phyloP scores from a whole-genome alignment of 1,140 invertebrate genomes.

The Scaptomyza graminum region DNA sequence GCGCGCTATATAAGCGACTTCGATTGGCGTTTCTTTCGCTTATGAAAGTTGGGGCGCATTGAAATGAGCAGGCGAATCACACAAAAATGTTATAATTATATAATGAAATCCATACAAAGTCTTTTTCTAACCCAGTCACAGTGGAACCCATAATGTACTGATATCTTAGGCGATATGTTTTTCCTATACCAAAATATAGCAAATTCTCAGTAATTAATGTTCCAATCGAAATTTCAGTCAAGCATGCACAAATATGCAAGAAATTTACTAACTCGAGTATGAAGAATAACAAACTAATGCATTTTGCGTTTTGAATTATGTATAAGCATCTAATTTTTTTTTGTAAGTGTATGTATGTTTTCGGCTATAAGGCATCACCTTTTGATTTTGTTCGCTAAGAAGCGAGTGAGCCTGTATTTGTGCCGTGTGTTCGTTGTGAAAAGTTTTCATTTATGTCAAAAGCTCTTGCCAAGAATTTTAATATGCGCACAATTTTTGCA shows the following conservation, averaged over 20 bases:
- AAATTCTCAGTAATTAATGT: too few species aligned
- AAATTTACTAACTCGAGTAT: too few species aligned
- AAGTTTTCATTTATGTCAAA: slow-evolving; percentile 83
- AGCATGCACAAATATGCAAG: background rate
- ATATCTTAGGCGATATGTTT: too few species aligned
- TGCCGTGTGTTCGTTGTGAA: slow-evolving; percentile 43
- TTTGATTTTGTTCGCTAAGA: slow-evolving; percentile 8
- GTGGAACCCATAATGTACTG: too few species aligned
- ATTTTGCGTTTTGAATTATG: too few species aligned
- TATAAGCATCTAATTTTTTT: background rate
- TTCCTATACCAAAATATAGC: too few species aligned
- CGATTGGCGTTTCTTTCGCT: slow-evolving; percentile 2
- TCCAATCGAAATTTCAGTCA: background rate
- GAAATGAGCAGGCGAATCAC: background rate
- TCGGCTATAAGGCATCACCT: background rate
- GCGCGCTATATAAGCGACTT: slow-evolving; percentile 15
- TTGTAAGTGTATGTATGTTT: background rate
- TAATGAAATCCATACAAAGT: background rate
- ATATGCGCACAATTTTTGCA: slow-evolving; percentile 81
- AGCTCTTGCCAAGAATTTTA: slow-evolving; percentile 83
- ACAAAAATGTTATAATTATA: background rate
- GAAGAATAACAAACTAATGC: too few species aligned
- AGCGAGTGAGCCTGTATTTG: slow-evolving; percentile 8
- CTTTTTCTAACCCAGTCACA: too few species aligned
- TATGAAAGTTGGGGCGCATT: background rate